A percentile compares a stretch with the other conserved stretches of the same genome.
phyloP scores from a whole-genome alignment of 2,888 invertebrate genomes.

The Diplazon laetatorius region DNA sequence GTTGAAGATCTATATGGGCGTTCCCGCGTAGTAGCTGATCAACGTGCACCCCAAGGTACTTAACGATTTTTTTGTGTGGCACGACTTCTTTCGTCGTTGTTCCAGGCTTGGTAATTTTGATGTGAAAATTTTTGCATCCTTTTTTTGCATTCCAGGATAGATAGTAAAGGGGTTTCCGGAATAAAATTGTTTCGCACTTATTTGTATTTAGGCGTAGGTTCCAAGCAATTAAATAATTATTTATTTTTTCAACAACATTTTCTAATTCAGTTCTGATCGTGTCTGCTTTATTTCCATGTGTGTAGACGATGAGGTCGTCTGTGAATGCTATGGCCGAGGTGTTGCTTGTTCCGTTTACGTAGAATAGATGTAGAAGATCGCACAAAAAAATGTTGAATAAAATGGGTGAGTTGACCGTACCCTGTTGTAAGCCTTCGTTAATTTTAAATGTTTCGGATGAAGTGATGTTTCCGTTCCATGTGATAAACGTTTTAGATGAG shows the following conservation, averaged over 20 bases:
- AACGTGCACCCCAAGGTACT: no score
- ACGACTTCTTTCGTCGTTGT: no score
- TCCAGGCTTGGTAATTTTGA: no score
- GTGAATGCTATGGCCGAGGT: neutral
- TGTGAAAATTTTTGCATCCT: no score
- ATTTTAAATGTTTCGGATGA: constrained; percentile 1
- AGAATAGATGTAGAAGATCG: neutral
- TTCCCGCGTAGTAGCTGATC: no score
- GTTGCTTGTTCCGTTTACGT: neutral
- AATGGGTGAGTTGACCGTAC: neutral
- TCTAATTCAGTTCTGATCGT: neutral
- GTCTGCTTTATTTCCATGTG: neutral
- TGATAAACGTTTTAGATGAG: neutral
- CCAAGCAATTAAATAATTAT: neutral
- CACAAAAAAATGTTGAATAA: neutral
- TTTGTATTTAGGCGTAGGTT: neutral
- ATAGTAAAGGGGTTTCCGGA: no score
- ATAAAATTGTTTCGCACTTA: neutral
- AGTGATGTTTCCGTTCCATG: neutral
- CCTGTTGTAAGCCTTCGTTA: neutral
- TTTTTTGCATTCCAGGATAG: no score
- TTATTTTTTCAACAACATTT: neutral
- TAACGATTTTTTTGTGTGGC: no score
- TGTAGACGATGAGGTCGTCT: neutral
- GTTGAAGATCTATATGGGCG: no score